Conservation (phyloP, 2,888 invertebrate species). For the Pristionchus mayeri region DNA sequence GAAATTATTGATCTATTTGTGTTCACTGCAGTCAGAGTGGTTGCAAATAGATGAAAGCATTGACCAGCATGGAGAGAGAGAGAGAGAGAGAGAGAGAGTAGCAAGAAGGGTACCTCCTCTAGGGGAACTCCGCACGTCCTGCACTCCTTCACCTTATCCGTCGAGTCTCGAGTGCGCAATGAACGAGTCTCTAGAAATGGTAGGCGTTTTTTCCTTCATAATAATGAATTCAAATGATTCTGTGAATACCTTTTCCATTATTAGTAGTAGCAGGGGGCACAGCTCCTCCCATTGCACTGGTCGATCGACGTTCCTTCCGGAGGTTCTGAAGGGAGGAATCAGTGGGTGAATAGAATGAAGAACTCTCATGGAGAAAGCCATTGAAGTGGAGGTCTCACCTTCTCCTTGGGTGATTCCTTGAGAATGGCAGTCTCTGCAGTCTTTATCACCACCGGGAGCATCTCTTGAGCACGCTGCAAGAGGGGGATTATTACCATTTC, state of each 20-base stretch:
- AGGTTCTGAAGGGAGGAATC: neutral
- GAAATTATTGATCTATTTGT: neutral
- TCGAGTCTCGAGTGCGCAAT: neutral
- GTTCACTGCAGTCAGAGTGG: too few relatives aligned
- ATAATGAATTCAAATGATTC: too few relatives aligned
- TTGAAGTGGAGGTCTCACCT: neutral
- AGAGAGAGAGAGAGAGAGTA: too few relatives aligned
- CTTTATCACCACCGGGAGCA: neutral
- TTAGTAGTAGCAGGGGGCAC: neutral
- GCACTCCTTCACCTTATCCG: neutral
- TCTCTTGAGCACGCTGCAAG: neutral
- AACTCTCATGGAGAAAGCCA: too few relatives aligned
- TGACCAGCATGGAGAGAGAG: too few relatives aligned
- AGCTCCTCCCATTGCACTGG: neutral
- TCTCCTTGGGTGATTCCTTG: neutral
- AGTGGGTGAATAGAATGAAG: too few relatives aligned
- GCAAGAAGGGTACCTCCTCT: neutral
- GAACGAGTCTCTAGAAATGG: neutral
- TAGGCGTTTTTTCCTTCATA: too few relatives aligned
- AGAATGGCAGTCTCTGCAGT: neutral
- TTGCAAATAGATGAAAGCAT: too few relatives aligned
- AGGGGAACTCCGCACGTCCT: neutral
- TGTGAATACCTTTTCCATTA: neutral
- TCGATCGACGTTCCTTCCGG: neutral
- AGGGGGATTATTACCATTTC: too few relatives aligned